phyloP scores from a whole-genome alignment of 2,113 vertebrate genomes.

The Ochotona curzoniae region DNA sequence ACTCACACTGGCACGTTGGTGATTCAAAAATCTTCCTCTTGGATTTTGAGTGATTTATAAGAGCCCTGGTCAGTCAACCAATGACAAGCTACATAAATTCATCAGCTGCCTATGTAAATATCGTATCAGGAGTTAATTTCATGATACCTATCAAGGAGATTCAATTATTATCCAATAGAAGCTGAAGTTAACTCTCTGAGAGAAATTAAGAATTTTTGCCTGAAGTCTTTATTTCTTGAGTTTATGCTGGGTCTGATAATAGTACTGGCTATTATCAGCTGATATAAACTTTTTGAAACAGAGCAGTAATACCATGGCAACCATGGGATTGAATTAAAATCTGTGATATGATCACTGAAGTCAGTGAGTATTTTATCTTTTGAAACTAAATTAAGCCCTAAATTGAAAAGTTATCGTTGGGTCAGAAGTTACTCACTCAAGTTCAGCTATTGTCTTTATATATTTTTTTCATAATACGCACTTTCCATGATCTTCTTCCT shows the following conservation, averaged over 20 bases:
- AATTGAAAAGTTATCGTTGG: slow-evolving; percentile 20
- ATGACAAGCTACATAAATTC: slow-evolving; percentile 29
- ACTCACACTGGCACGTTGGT: background rate
- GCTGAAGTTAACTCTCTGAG: slow-evolving; percentile 12
- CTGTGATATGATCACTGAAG: slow-evolving; percentile 41
- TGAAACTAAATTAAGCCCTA: slow-evolving; percentile 35
- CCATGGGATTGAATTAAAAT: slow-evolving; percentile 29
- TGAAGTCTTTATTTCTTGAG: background rate
- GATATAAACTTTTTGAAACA: slow-evolving; percentile 33
- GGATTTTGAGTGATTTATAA: slow-evolving; percentile 45
- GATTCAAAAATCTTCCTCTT: slow-evolving; percentile 38
- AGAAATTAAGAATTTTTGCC: background rate
- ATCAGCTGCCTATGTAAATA: slow-evolving; percentile 12
- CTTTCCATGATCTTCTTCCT: no score
- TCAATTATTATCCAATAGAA: slow-evolving; percentile 5
- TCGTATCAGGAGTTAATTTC: slow-evolving; percentile 41
- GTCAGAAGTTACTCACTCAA: slow-evolving; percentile 27
- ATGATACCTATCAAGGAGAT: background rate
- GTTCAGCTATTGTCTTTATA: background rate
- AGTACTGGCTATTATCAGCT: slow-evolving; percentile 7
- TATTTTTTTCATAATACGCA: background rate
- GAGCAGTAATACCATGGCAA: background rate
- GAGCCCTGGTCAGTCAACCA: background rate
- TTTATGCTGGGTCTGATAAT: background rate
- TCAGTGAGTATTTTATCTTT: slow-evolving; percentile 2